phyloP scores from a whole-genome alignment of 1,140 invertebrate genomes.

The Ostrea denselamellosa region DNA sequence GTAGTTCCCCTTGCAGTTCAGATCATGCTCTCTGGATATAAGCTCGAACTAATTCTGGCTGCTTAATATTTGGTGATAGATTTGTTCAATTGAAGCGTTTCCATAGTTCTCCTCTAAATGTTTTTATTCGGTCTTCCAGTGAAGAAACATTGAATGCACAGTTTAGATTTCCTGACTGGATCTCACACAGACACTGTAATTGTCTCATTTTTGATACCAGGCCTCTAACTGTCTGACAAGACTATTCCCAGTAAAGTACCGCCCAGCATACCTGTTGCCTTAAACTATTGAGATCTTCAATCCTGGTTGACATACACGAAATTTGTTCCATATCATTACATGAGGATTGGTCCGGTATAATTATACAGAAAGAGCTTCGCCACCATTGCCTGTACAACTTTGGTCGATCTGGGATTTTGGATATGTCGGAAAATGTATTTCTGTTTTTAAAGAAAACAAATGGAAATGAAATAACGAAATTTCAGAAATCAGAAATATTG shows the following conservation, averaged over 20 bases:
- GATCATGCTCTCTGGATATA: background rate
- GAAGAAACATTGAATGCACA: background rate
- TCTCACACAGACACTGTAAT: constrained; percentile 44
- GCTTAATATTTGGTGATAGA: constrained; percentile 7
- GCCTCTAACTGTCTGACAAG: constrained; percentile 44
- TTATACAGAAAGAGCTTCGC: constrained; percentile 35
- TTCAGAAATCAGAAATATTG: too few species aligned
- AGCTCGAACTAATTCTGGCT: background rate
- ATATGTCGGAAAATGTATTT: too few species aligned
- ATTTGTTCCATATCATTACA: constrained; percentile 46
- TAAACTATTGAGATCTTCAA: constrained; percentile 2
- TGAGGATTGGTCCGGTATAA: constrained; percentile 38
- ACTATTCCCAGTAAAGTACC: constrained; percentile 49
- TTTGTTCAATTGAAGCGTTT: background rate
- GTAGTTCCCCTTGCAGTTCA: background rate
- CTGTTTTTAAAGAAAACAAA: too few species aligned
- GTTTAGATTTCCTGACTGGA: background rate
- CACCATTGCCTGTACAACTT: background rate
- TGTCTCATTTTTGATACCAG: constrained; percentile 41
- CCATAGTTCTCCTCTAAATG: constrained; percentile 16
- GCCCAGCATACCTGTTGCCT: background rate
- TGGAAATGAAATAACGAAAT: too few species aligned
- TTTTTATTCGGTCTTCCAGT: background rate
- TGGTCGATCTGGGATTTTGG: background rate
- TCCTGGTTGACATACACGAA: constrained; percentile 21